Evolutionary conservation across 2,797 vertebrate genomes (phyloP), one percentile per base, ranked within the genome.

Genomic region (Acestrorhynchus altus): DNA sequence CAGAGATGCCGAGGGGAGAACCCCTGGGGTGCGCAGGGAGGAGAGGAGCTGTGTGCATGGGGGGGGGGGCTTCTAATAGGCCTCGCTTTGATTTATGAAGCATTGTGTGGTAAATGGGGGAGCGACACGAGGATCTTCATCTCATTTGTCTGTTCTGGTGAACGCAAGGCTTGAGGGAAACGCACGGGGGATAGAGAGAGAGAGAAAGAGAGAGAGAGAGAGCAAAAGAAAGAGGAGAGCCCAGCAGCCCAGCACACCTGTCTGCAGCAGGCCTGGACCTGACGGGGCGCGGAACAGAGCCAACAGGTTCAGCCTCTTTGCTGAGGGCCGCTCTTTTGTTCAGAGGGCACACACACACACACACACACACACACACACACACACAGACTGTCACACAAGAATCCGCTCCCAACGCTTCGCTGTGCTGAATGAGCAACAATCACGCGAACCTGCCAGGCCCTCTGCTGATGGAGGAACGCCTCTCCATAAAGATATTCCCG

Each of bases 191-290:
- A 74, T 52, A 31, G 75, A 71, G 80, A 77, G 60, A 35, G 75
- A 70, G 80, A 78, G 57, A 80, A 82, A 85, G 61, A 22, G 76
- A 46, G 44, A 40, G 22, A 22, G 20, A 39, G 69, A 76, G 22
- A 46, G 76, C 77, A 83, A 39, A 51, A 60, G 47, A 68, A 72
- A 66, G 77, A 83, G 52, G 51, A 40, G 35, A 79, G 68, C 88
- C 83, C 85, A 88, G 83, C 75, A 78, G 87, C 67, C 85, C 72
- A 77, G 85, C 91, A 81, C 91, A 94, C 92, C 92, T 93, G 89
- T 88, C 87, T 88, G 84, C 77, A 92, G 84, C 94, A 96, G 92
- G 94, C 89, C 90, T 81, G 87, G 87, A 94, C 94, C 92, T 87
- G 92, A 94, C 83, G 56, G 22, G 85, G 84, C 81, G 87, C 79